A percentile compares a stretch with the other conserved stretches of the same genome.
These are phyloP conservation scores for Nomada fucata DNA, from an alignment of 2,888 invertebrate genomes.

Conservation along the genomic window DNA sequence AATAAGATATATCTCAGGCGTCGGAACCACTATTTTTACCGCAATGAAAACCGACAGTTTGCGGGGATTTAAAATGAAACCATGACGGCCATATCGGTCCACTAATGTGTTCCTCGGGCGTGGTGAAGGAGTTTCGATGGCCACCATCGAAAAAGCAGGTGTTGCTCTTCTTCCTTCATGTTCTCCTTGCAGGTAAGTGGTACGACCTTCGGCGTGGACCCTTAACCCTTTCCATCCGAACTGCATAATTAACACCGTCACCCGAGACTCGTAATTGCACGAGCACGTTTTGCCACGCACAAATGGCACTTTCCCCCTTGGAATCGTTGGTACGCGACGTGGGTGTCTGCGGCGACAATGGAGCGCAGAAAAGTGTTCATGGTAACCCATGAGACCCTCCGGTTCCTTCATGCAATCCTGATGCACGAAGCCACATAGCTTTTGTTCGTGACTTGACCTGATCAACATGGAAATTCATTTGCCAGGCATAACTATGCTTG, in stretches of 20 bases:
- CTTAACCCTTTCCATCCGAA: constrained; percentile 70
- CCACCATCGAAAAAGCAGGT: constrained; percentile 48
- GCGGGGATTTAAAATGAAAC: constrained; percentile 2
- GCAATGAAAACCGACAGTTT: neutral
- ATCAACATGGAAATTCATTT: constrained; percentile 2
- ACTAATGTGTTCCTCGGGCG: constrained; percentile 47
- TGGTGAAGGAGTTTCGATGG: constrained; percentile 60
- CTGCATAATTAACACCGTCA: constrained; percentile 54
- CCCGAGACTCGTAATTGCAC: constrained; percentile 34
- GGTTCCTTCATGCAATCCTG: constrained; percentile 56
- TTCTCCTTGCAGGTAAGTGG: constrained; percentile 73
- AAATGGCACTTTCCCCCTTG: neutral
- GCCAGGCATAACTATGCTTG: neutral
- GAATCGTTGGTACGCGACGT: neutral
- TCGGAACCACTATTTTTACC: too few relatives aligned
- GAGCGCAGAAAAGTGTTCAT: constrained; percentile 20
- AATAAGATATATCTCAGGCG: too few relatives aligned
- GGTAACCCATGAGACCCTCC: constrained; percentile 37
- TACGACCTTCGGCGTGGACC: constrained; percentile 74
- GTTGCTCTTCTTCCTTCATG: constrained; percentile 61
- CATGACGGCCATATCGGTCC: constrained; percentile 11
- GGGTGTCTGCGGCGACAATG: neutral
- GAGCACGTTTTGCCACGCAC: neutral
- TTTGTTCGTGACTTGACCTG: constrained; percentile 69
- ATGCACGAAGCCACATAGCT: constrained; percentile 66